A percentile compares a stretch with the other conserved stretches of the same genome.
These are phyloP conservation scores for Bolborhynchus lineola DNA, from an alignment of 2,113 vertebrate genomes.

Conservation along the genomic window DNA sequence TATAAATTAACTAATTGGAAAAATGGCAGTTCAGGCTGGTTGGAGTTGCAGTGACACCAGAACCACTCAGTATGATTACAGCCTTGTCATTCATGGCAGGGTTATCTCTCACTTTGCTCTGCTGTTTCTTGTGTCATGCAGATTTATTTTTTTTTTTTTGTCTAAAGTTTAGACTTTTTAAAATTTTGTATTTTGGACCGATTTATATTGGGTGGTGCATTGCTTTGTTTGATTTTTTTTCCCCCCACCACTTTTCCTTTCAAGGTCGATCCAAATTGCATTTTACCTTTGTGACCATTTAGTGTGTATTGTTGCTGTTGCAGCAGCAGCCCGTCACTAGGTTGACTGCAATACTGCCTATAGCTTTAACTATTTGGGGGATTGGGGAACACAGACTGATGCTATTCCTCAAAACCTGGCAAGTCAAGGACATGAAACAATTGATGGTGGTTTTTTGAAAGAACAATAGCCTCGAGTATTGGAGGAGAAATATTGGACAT, in stretches of 20 bases:
- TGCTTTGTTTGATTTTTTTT: not conserved
- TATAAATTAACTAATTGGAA: slow-evolving; percentile 61
- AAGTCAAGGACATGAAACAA: slow-evolving; percentile 66
- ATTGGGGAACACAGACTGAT: not conserved
- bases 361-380: slow-evolving; percentile 74
- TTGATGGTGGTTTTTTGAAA: slow-evolving; percentile 53
- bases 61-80: slow-evolving; percentile 33
- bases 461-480: slow-evolving; percentile 68
- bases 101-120: slow-evolving; percentile 14
- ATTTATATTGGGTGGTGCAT: not conserved
- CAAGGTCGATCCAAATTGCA: slow-evolving; percentile 84
- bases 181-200: not conserved
- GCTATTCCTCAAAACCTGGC: slow-evolving; percentile 69
- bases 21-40: not conserved
- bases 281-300: slow-evolving; percentile 84
- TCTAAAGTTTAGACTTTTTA: not conserved
- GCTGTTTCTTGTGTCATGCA: not conserved
- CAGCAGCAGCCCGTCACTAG: slow-evolving; percentile 45
- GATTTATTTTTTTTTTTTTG: not conserved
- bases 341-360: slow-evolving; percentile 56
- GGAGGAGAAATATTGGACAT: slow-evolving; percentile 66
- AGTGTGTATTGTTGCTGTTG: slow-evolving; percentile 72
- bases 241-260: not conserved
- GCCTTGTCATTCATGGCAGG: slow-evolving; percentile 34
- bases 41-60: slow-evolving; percentile 49